These are phyloP conservation scores for Macropodus opercularis DNA, from an alignment of 2,797 vertebrate genomes.

Conservation along the genomic window DNA sequence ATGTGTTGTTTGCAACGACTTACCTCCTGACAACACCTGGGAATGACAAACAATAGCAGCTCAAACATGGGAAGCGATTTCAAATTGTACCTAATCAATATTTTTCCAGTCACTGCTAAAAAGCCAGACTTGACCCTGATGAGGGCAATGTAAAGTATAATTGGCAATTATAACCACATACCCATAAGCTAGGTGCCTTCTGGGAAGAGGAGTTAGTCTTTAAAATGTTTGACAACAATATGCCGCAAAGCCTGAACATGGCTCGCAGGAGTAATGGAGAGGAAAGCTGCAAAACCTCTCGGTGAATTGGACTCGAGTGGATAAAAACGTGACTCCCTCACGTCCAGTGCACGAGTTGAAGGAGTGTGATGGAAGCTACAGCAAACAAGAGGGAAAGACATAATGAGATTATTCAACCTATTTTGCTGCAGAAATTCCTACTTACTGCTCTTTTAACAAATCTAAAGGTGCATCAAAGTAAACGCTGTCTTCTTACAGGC, in stretches of 20 bases:
- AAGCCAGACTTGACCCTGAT: constrained; percentile 8
- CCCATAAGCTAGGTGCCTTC: constrained; percentile 5
- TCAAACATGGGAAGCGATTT: constrained; percentile 1
- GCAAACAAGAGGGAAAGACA: constrained; percentile 3
- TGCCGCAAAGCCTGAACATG: constrained; percentile 24
- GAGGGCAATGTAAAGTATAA: constrained; percentile 21
- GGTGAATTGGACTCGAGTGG: constrained; percentile 16
- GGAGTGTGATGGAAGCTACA: constrained; percentile 1
- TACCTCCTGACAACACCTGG: constrained; percentile 7
- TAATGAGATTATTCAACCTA: neutral
- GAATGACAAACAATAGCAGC: neutral
- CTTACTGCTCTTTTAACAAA: constrained; percentile 16
- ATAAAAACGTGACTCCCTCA: constrained; percentile 15
- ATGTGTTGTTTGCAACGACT: constrained; percentile 4
- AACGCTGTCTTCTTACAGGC: neutral
- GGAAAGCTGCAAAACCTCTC: constrained; percentile 9
- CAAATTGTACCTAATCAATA: constrained; percentile 7
- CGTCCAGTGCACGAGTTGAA: constrained; percentile 20
- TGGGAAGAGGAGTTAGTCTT: constrained; percentile 12
- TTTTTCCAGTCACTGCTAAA: neutral
- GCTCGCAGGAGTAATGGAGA: constrained; percentile 21
- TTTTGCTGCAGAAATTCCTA: neutral
- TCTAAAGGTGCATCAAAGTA: neutral
- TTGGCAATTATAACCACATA: constrained; percentile 17
- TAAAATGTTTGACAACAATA: constrained; percentile 40